These are phyloP conservation scores for Pelusios castaneus DNA, from an alignment of 2,113 vertebrate species.

Conservation along the genomic window DNA sequence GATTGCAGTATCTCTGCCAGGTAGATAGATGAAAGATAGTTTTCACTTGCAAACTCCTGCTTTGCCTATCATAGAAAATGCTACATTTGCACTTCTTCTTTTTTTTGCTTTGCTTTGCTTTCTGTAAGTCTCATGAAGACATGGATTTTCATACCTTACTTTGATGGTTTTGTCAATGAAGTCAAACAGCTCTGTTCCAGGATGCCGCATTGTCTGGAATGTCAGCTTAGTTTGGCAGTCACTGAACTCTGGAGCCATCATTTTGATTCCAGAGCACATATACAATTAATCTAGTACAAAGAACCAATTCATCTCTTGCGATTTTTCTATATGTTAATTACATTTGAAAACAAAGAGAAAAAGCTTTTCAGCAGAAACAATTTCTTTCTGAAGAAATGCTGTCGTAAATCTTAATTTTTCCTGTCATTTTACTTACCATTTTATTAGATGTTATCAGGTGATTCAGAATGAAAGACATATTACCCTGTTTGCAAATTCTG, in stretches of 20 bases:
- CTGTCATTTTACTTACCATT: neutral
- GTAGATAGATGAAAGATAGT: neutral
- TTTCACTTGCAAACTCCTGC: neutral
- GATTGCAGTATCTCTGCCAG: neutral
- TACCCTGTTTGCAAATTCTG: rapidly evolving
- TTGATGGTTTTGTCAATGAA: neutral
- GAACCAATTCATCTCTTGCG: neutral
- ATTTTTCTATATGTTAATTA: neutral
- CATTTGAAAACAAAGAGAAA: neutral
- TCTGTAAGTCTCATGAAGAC: neutral
- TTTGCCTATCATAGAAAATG: neutral
- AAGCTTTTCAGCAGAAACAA: neutral
- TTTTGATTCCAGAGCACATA: neutral
- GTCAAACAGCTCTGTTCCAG: neutral
- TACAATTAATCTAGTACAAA: no score
- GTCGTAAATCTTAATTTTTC: neutral
- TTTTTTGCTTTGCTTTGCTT: neutral
- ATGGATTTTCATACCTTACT: rapidly evolving
- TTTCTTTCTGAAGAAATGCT: neutral
- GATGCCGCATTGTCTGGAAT: neutral
- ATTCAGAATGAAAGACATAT: rapidly evolving
- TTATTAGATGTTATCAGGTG: rapidly evolving
- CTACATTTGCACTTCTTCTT: rapidly evolving
- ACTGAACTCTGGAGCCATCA: rapidly evolving
- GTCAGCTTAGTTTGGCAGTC: rapidly evolving